A percentile compares a stretch with the other conserved stretches of the same genome.
Conservation (phyloP, 1,140 invertebrate genomes). For the Diplogasteroides magnus region DNA sequence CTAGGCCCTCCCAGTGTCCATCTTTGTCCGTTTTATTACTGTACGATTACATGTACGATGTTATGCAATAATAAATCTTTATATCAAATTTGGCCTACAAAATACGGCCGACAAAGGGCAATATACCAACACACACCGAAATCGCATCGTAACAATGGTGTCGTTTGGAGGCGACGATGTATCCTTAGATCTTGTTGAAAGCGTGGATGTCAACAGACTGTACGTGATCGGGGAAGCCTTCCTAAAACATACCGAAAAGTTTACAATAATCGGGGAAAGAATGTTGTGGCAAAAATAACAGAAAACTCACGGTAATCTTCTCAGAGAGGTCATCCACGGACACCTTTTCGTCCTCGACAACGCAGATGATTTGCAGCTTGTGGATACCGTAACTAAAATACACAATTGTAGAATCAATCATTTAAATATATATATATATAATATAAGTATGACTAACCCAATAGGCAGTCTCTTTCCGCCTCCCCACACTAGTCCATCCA, state of each 20-base stretch:
- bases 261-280: background rate
- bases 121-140: too few relatives aligned
- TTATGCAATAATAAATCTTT: too few relatives aligned
- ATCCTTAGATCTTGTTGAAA: constrained; percentile 41
- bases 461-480: constrained; percentile 37
- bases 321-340: constrained; percentile 37
- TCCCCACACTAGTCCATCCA: constrained; percentile 61
- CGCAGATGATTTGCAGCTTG: constrained; percentile 71
- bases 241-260: background rate
- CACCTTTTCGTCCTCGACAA: constrained; percentile 36
- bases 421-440: background rate
- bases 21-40: too few relatives aligned
- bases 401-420: constrained; percentile 76
- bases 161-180: too few relatives aligned
- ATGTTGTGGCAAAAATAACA: constrained; percentile 21
- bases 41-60: too few relatives aligned
- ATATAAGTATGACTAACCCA: constrained; percentile 13
- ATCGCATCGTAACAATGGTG: too few relatives aligned
- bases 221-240: constrained; percentile 3
- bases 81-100: too few relatives aligned
- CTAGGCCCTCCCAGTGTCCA: too few relatives aligned
- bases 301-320: constrained; percentile 30
- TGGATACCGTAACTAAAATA: constrained; percentile 78
- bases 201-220: constrained; percentile 35
- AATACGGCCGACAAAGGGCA: too few relatives aligned